These are phyloP conservation scores for Gymnodraco acuticeps DNA, from an alignment of 2,797 vertebrate genomes.

Conservation along the genomic window DNA sequence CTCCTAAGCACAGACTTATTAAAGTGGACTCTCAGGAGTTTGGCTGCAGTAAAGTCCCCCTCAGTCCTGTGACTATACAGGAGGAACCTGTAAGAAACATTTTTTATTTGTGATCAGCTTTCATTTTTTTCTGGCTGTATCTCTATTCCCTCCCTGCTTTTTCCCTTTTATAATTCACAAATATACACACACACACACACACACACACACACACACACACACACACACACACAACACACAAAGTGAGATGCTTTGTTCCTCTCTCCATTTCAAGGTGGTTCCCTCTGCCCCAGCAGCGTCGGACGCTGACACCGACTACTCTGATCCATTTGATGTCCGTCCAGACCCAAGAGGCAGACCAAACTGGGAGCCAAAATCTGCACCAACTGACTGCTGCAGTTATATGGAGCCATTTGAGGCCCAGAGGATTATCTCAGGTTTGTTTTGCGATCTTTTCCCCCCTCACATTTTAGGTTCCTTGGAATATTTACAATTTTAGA, in stretches of 20 bases:
- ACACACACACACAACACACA: no score
- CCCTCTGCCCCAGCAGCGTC: conserved; percentile 72
- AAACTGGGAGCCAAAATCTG: conserved; percentile 73
- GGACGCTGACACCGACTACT: conserved; percentile 86
- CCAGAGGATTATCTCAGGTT: conserved; percentile 86
- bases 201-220: no score
- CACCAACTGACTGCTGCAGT: conserved; percentile 82
- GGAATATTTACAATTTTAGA: background rate
- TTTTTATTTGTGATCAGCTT: conserved; percentile 11
- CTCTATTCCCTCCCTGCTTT: background rate
- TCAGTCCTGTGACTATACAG: conserved; percentile 80
- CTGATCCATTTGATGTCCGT: conserved; percentile 90
- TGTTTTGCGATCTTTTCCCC: conserved; percentile 25
- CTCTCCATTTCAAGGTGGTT: conserved; percentile 68
- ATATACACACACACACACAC: no score
- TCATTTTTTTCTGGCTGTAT: background rate
- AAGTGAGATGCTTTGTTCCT: background rate
- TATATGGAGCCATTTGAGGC: conserved; percentile 91
- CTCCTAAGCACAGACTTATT: conserved; percentile 94
- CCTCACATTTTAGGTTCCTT: background rate
- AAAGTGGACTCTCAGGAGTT: conserved; percentile 93
- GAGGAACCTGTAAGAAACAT: conserved; percentile 83
- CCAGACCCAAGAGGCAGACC: conserved; percentile 62
- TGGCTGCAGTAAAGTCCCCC: conserved; percentile 84
- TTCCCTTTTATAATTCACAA: background rate